A percentile compares a stretch with the other conserved stretches of the same genome.
Evolutionary conservation across 2,797 vertebrate genomes (phyloP).

Genomic region (Argentina silus): DNA sequence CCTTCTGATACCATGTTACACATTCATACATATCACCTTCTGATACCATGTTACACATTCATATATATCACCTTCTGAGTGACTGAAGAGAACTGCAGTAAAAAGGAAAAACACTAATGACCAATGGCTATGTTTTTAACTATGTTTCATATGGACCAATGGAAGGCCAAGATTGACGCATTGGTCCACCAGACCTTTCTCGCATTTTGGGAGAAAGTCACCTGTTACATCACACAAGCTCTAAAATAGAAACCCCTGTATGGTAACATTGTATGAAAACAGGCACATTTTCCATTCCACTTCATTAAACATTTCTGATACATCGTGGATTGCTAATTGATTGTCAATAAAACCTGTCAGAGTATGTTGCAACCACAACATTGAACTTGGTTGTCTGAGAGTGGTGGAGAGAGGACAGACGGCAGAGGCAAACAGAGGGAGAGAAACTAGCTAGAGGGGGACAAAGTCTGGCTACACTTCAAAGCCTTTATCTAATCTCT

Average conservation of each 20-base stretch:
- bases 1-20: not conserved
- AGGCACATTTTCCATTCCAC: too few relatives aligned
- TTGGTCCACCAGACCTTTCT: too few relatives aligned
- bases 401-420: conserved; percentile 38
- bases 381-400: conserved; percentile 42
- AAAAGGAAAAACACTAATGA: too few relatives aligned
- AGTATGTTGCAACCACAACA: conserved; percentile 24
- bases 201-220: too few relatives aligned
- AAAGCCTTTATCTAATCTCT: conserved; percentile 81
- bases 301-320: not conserved
- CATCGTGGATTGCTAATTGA: conserved; percentile 7
- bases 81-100: not conserved
- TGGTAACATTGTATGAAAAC: too few relatives aligned
- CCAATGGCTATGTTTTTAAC: too few relatives aligned
- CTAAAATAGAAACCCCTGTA: too few relatives aligned
- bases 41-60: not conserved
- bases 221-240: too few relatives aligned
- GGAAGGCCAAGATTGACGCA: too few relatives aligned
- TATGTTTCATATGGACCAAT: too few relatives aligned
- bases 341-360: not conserved
- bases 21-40: not conserved
- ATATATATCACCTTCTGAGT: not conserved
- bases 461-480: conserved; percentile 79
- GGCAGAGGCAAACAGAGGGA: conserved; percentile 71
- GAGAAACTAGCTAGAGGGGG: conserved; percentile 41